phyloP scores from a whole-genome alignment of 2,797 vertebrate genomes.

The Brachymystax lenok region DNA sequence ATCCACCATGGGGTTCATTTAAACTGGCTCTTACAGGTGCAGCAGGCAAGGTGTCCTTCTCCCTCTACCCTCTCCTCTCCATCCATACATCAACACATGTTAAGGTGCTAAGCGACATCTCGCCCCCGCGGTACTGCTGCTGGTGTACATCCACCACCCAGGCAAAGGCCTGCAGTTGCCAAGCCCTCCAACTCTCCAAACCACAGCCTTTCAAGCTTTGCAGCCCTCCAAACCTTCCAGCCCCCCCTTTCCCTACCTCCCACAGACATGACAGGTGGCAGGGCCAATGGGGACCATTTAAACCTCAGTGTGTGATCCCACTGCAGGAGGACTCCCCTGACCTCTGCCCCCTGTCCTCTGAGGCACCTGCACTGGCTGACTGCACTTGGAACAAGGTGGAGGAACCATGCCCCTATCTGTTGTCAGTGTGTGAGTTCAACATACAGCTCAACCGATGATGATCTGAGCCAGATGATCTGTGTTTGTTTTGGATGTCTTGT shows the following conservation, averaged over 20 bases:
- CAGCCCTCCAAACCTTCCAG: too few species aligned
- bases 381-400: conserved; percentile 18
- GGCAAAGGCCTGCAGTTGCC: background rate
- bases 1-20: conserved; percentile 50
- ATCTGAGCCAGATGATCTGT: background rate
- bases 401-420: background rate
- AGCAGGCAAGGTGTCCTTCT: conserved; percentile 72
- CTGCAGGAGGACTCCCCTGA: conserved; percentile 55
- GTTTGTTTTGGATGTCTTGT: background rate
- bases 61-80: background rate
- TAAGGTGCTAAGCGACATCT: conserved; percentile 53
- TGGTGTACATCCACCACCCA: conserved; percentile 44
- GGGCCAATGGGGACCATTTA: conserved; percentile 69
- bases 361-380: conserved; percentile 72
- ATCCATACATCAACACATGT: conserved; percentile 49
- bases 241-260: conserved; percentile 66
- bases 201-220: too few species aligned
- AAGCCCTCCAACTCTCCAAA: background rate
- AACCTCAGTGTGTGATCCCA: conserved; percentile 44
- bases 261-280: conserved; percentile 81
- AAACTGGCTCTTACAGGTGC: conserved; percentile 72
- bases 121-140: conserved; percentile 44
- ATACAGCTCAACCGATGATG: background rate
- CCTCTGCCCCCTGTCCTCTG: conserved; percentile 47
- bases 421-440: conserved; percentile 12